Conservation (phyloP, 2,888 invertebrate species). For the Hydropsyche betteni region DNA sequence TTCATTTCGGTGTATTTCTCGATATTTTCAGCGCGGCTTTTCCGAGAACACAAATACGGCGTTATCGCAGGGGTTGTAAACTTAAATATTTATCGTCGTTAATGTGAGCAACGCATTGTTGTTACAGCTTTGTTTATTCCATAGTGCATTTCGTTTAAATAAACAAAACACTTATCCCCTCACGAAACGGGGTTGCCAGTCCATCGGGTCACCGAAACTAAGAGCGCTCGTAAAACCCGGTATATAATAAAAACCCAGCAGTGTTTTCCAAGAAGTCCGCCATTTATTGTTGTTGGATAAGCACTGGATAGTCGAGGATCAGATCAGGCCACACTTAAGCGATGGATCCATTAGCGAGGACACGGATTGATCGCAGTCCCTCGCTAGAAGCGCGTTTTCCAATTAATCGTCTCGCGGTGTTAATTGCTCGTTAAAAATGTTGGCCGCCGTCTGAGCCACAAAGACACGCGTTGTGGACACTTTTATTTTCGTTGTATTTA, state of each 20-base stretch:
- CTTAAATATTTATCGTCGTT: slow-evolving; percentile 22
- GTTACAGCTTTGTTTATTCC: slow-evolving; percentile 32
- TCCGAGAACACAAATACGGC: no score
- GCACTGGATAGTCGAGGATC: no score
- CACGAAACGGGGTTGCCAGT: neutral
- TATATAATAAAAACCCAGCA: neutral
- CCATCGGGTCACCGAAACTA: neutral
- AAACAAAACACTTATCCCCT: slow-evolving; percentile 8
- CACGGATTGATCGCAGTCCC: no score
- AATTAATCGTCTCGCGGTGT: no score
- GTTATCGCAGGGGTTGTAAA: slow-evolving; percentile 7
- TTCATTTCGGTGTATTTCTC: neutral
- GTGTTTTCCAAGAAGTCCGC: neutral
- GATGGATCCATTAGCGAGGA: no score
- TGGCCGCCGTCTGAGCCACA: no score
- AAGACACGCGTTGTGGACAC: no score
- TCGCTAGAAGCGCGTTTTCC: no score
- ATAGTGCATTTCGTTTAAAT: slow-evolving; percentile 24
- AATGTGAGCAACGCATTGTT: slow-evolving; percentile 11
- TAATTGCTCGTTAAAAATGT: no score
- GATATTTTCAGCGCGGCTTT: slow-evolving; percentile 4
- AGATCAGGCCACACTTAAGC: no score
- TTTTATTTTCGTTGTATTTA: no score
- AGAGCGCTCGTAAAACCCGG: neutral
- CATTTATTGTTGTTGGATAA: neutral